These are phyloP conservation scores for Phalera bucephala DNA, from an alignment of 2,888 invertebrate species.

Conservation along the genomic window DNA sequence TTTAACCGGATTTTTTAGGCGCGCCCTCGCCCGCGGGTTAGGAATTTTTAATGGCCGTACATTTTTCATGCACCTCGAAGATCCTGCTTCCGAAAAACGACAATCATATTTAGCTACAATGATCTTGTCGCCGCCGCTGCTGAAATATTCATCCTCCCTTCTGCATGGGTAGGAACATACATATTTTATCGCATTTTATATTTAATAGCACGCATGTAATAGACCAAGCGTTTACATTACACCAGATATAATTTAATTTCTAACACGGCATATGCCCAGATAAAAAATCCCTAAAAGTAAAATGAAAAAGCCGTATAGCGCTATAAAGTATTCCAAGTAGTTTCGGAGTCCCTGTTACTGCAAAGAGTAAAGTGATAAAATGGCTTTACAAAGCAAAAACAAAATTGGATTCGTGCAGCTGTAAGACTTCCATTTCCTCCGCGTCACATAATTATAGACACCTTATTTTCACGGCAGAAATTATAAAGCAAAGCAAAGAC, in stretches of 20 bases:
- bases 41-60: slow-evolving; percentile 31
- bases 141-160: slow-evolving; percentile 15
- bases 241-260: too few relatives aligned
- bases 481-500: slow-evolving; percentile 64
- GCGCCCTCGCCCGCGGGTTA: slow-evolving; percentile 10
- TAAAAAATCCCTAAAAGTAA: slow-evolving; percentile 8
- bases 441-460: slow-evolving; percentile 48
- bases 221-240: too few relatives aligned
- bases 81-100: slow-evolving; percentile 28
- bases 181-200: too few relatives aligned
- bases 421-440: slow-evolving; percentile 49
- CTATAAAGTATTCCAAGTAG: too few relatives aligned
- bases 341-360: too few relatives aligned
- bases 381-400: too few relatives aligned
- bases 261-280: too few relatives aligned
- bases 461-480: slow-evolving; percentile 49
- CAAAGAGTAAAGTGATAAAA: too few relatives aligned
- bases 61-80: slow-evolving; percentile 32
- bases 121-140: slow-evolving; percentile 2
- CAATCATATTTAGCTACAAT: slow-evolving; percentile 23
- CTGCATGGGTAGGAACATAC: too few relatives aligned
- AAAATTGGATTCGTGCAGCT: slow-evolving; percentile 14
- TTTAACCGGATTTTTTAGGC: slow-evolving; percentile 35
- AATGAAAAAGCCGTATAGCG: slow-evolving; percentile 24
- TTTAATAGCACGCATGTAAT: too few relatives aligned